Conservation (phyloP, 2,888 invertebrate species). For the Argyresthia albistria region DNA sequence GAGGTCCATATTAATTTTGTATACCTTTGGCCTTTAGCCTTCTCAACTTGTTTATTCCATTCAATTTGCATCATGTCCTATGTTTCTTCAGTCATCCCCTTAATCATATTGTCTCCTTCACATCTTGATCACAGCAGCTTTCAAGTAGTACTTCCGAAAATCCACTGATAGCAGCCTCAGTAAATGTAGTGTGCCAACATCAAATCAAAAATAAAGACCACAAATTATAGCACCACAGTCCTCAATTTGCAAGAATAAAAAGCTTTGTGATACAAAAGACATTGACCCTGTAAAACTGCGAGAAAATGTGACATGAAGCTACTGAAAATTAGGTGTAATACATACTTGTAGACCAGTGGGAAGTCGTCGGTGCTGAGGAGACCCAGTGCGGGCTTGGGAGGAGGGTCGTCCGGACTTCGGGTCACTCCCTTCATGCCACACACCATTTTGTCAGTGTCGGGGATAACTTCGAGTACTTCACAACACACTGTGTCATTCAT, state of each 20-base stretch:
- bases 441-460: conserved; percentile 89
- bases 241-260: neutral
- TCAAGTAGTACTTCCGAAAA: neutral
- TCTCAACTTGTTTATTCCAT: no score
- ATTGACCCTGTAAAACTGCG: conserved; percentile 19
- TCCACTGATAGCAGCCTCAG: no score
- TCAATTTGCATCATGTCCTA: no score
- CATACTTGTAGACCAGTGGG: conserved; percentile 88
- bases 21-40: no score
- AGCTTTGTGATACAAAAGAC: neutral
- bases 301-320: neutral
- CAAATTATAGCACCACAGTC: conserved; percentile 37
- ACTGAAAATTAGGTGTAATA: conserved; percentile 31
- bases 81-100: no score
- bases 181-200: no score
- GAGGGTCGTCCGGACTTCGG: conserved; percentile 78
- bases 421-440: conserved; percentile 88
- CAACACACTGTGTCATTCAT: conserved; percentile 90
- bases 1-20: no score
- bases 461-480: conserved; percentile 89
- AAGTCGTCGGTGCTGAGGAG: conserved; percentile 87
- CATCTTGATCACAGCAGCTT: no score
- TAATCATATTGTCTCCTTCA: no score
- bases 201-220: conserved; percentile 29
- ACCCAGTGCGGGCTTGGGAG: conserved; percentile 83